Evolutionary conservation across 2,888 invertebrate species (phyloP).

Genomic region (Leistus spinibarbis): DNA sequence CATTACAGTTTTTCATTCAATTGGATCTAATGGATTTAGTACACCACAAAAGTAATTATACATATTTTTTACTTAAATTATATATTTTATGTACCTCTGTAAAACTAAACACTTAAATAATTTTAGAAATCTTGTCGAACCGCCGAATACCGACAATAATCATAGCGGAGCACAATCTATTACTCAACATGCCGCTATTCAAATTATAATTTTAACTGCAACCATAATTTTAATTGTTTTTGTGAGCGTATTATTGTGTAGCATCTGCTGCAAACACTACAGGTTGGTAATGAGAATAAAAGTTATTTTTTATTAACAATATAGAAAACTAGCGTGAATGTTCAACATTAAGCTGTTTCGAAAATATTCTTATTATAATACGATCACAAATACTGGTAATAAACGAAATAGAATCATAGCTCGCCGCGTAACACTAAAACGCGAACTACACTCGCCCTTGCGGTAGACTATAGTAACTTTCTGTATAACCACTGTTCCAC

Average conservation of each 20-base stretch:
- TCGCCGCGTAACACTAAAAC: too few relatives aligned
- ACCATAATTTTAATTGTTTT: constrained; percentile 9
- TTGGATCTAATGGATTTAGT: background rate
- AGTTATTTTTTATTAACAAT: too few relatives aligned
- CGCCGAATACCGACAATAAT: background rate
- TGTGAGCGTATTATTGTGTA: constrained; percentile 15
- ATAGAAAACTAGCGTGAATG: too few relatives aligned
- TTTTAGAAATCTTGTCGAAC: background rate
- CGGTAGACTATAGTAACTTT: too few relatives aligned
- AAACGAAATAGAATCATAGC: too few relatives aligned
- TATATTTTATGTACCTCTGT: too few relatives aligned
- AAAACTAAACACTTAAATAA: too few relatives aligned
- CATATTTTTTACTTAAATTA: background rate
- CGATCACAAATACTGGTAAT: too few relatives aligned
- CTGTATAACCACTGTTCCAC: too few relatives aligned
- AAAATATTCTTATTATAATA: too few relatives aligned
- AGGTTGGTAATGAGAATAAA: constrained; percentile 26
- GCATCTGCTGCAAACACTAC: constrained; percentile 20
- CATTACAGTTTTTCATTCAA: background rate
- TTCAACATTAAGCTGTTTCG: too few relatives aligned
- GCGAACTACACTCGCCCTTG: too few relatives aligned
- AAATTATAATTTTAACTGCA: constrained; percentile 25
- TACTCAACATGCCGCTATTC: constrained; percentile 16
- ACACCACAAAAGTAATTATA: background rate
- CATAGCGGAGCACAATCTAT: background rate